Conservation (phyloP, 2,888 invertebrate species). For the Pollenia labialis region DNA sequence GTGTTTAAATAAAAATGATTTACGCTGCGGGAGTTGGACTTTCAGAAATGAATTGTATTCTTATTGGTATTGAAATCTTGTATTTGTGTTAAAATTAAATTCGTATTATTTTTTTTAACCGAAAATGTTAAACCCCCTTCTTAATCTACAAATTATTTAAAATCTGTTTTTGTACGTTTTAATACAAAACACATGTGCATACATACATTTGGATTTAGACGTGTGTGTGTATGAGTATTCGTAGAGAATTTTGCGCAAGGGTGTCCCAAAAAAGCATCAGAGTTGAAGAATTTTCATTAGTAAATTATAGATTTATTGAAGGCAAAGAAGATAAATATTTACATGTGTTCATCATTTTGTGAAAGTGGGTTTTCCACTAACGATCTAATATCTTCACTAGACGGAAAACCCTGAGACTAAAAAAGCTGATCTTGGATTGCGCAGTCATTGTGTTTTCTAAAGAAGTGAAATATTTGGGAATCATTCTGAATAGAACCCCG, state of each 20-base stretch:
- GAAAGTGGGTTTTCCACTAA: too few species aligned
- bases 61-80: constrained; percentile 52
- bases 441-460: too few species aligned
- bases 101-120: constrained; percentile 51
- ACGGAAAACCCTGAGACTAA: too few species aligned
- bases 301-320: not conserved
- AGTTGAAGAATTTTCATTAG: not conserved
- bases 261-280: not conserved
- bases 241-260: not conserved
- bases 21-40: constrained; percentile 72
- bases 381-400: too few species aligned
- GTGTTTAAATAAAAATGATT: constrained; percentile 72
- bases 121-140: constrained; percentile 5
- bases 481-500: too few species aligned
- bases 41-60: constrained; percentile 55
- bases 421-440: too few species aligned
- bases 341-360: too few species aligned
- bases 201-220: not conserved
- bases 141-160: constrained; percentile 6
- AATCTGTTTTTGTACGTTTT: not conserved
- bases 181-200: too few species aligned
- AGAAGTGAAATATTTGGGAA: too few species aligned
- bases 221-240: not conserved
- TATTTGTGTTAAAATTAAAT: constrained; percentile 66
- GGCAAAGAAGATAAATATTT: too few species aligned